These are phyloP conservation scores for Odontamblyopus rebecca DNA, from an alignment of 2,797 vertebrate species.

Conservation along the genomic window DNA sequence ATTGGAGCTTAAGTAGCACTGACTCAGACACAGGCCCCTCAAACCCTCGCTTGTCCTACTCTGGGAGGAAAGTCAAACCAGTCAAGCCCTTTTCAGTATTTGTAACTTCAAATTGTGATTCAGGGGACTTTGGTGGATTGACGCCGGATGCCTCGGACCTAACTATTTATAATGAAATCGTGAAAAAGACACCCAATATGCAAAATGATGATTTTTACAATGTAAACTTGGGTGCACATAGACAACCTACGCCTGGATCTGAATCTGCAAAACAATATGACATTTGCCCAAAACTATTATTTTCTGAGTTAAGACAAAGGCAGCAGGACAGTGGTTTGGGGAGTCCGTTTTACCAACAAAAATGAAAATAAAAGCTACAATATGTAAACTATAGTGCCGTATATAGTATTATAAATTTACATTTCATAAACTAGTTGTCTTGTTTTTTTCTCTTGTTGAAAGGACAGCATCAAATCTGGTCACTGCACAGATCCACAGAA, in stretches of 20 bases:
- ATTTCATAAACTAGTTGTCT: constrained; percentile 7
- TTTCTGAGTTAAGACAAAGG: constrained; percentile 66
- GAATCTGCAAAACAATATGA: constrained; percentile 48
- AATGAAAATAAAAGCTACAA: constrained; percentile 41
- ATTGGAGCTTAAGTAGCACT: constrained; percentile 71
- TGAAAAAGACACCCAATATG: constrained; percentile 26
- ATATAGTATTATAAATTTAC: constrained; percentile 30
- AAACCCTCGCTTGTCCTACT: constrained; percentile 24
- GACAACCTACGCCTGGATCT: constrained; percentile 72
- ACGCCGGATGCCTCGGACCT: constrained; percentile 58
- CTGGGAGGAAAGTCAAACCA: constrained; percentile 40
- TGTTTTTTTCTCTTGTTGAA: neutral
- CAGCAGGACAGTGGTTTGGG: constrained; percentile 81
- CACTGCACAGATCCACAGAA: neutral
- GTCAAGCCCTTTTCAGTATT: constrained; percentile 50
- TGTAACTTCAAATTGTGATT: constrained; percentile 13
- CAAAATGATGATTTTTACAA: constrained; percentile 18
- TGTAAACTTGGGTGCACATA: constrained; percentile 27
- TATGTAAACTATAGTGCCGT: constrained; percentile 25
- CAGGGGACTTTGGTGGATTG: constrained; percentile 46
- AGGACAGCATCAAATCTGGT: neutral
- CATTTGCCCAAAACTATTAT: constrained; percentile 48
- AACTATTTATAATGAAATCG: constrained; percentile 71
- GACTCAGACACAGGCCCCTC: constrained; percentile 38
- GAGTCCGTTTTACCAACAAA: constrained; percentile 67